Base-by-base conservation (phyloP, 2,113 vertebrate genomes). In the Grammomys surdaster region DNA sequence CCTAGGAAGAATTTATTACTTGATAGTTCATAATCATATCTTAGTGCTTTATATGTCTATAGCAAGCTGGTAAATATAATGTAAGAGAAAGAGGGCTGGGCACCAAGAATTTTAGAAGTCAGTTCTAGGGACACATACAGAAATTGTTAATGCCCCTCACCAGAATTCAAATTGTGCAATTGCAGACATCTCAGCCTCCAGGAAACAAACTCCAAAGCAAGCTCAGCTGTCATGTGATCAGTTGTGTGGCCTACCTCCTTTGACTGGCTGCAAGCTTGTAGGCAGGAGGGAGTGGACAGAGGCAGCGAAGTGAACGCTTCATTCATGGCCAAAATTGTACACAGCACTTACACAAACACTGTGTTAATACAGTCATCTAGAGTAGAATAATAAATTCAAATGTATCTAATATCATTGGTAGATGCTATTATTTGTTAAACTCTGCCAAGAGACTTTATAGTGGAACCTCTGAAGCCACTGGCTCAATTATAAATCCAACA, bases 381-480 rank as follows among this genome's bases (percentile, higher is more conserved):
- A 96, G 96, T 87, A 95, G 89, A 78, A 65, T 80, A 97, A 94
- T 94, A 95, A 89, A 92, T 95, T 91, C 82, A 67, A 76, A 65
- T 96, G 88, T 65, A 36, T 90, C 96, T 93, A 90, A 75, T 92
- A 88, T 93, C 82, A 51, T 40, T 60, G 81, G 75, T 90, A 77
- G 14, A 78, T 76, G 56, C 48, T 31, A 76, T 94, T 95, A 93
- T 80, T 96, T 97, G 85, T 93, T 96, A 92, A 96, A 89, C 86
- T 96, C 93, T 95, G 65, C 81, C 90, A 22, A 87, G 72, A 97
- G 88, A 94, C 81, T 77, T 91, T 78, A 82, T 67, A 93, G 88
- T 3, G 22, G 78, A 93, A 84, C 36, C 12, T 72, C 12, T 78
- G 43, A 75, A 87, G 69, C 81, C 60, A n/a, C 10, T 46, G 63